Base-by-base conservation (phyloP, 1,140 invertebrate genomes). In the Nixonia krombeini region DNA sequence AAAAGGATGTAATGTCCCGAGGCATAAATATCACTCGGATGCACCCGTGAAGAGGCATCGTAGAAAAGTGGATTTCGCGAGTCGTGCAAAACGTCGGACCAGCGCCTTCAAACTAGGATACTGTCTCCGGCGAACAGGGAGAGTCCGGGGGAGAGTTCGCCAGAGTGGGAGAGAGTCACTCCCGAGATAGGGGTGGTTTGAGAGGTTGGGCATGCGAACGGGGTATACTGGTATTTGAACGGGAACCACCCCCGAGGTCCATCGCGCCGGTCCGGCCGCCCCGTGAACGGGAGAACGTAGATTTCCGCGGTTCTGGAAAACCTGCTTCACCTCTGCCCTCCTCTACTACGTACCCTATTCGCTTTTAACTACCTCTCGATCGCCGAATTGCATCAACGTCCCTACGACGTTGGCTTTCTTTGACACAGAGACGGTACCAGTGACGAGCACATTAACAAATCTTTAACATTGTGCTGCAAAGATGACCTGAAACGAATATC, bases 181-280 rank as follows among this genome's bases (percentile, higher is more conserved):
- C 57, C 56, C 61, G 63, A 57, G 61, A 61, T 55, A 74, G 68
- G 67, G 67, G 55, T 63, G 51, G 64, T 56, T 68, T 70, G 65
- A 71, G 65, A 71, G 70, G 70, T 76, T 68, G 74, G 72, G 74
- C 65, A 70, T 74, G 63, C 59, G 69, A 70, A 70, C 70, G 72
- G 74, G 74, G 81, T 79, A 80, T 80, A 74, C 78, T 66, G 71
- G 74, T 77, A 79, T 82, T 79, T 80, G 76, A 83, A 83, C 73
- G 76, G 81, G 82, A 71, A 81, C 82, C 83, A 84, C 83, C 83
- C 83, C 84, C 81, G 67, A 65, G 75, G 82, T 84, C 81, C 79
- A 84, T 76, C 82, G 82, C 84, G 82, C 82, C 81, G 81, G 82
- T 84, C 83, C 78, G 77, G 74, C 75, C 81, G 73, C 75, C 78